Base-by-base conservation (phyloP, 1,140 invertebrate species). In the Melanaphis sacchari region DNA sequence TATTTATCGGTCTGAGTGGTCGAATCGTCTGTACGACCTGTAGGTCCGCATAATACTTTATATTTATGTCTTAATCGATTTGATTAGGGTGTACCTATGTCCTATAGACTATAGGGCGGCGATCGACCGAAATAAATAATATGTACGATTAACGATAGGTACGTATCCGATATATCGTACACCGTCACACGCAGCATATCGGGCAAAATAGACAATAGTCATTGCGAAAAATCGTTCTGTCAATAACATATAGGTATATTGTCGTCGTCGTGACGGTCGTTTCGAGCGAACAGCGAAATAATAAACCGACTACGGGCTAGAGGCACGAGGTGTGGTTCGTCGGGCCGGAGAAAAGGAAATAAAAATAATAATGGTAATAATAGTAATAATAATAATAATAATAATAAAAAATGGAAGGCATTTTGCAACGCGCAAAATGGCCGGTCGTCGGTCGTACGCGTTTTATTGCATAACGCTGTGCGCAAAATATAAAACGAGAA, bases 401-500 rank as follows among this genome's bases (percentile, higher is more conserved):
- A 38, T 40, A 82, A 82, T 18, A 24, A 82, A 82, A 84, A 84
- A 84, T 84, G 82, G 24, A 40, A 24, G 82, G 82, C 40, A 49
- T 52, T 89, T 89, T 52, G 43, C 38, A 89, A 89, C 36, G 87
- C 46, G 87, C 87, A 89, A 89, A 89, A 89, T 89, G 87, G 87
- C 88, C n/a, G 52, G n/a, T 22, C 31, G n/a, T n/a, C 43, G 59
- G 9, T 76, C 59, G 59, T 76, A 40, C 87, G 49, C 24, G 88
- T 90, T 90, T 54, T 40, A 59, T 90, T 59, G 18, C 88, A 90
- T 59, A 54, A 90, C 38, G 36, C 88, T 38, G 59, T n/a, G 66
- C 43, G 66, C 43, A 22, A 81, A 76, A 81, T 43, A 91, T 84
- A 84, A 90, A 90, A 66, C 89, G 89, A 91, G 66, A 91, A 91